Evolutionary conservation across 37 sponge, comb jelly and placozoan species (phyloP).

Genomic region (Aplysina aerophoba): DNA sequence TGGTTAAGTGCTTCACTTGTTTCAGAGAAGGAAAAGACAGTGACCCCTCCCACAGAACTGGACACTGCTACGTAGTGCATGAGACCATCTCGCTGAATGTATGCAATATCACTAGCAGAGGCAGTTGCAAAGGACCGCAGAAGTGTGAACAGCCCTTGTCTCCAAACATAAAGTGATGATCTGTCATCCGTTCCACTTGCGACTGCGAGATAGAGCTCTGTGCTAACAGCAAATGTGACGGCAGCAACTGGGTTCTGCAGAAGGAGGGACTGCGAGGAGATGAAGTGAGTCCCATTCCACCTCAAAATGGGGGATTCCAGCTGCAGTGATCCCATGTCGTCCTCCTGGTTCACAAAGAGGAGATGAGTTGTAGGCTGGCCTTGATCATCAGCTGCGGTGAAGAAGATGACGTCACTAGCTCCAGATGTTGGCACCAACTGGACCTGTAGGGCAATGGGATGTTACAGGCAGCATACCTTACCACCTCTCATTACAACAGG

Average conservation of each 20-base stretch:
- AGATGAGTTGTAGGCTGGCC: constrained; percentile 28
- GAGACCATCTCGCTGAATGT: not conserved
- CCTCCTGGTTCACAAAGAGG: constrained; percentile 55
- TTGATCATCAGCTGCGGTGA: not conserved
- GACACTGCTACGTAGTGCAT: not conserved
- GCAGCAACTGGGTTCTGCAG: constrained; percentile 39
- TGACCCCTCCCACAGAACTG: not conserved
- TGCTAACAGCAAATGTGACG: not conserved
- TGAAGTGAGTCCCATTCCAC: constrained; percentile 53
- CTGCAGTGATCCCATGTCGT: constrained; percentile 41
- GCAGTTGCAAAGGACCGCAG: constrained; percentile 24
- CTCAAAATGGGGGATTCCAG: constrained; percentile 45
- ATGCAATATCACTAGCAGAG: constrained; percentile 32
- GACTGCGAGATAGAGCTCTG: constrained; percentile 41
- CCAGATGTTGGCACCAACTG: constrained; percentile 60
- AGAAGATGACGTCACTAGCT: constrained; percentile 56
- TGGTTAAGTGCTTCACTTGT: not conserved
- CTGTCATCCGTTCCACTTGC: constrained; percentile 50
- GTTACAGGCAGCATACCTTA: not conserved
- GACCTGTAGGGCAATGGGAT: constrained; percentile 16
- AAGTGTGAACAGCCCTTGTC: constrained; percentile 29
- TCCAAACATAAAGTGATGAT: constrained; percentile 53
- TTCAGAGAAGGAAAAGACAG: constrained; percentile 8
- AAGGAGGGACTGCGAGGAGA: not conserved
- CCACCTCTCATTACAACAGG: not conserved